Base-by-base conservation (phyloP, 2,797 vertebrate genomes). In the Girardinus metallicus region DNA sequence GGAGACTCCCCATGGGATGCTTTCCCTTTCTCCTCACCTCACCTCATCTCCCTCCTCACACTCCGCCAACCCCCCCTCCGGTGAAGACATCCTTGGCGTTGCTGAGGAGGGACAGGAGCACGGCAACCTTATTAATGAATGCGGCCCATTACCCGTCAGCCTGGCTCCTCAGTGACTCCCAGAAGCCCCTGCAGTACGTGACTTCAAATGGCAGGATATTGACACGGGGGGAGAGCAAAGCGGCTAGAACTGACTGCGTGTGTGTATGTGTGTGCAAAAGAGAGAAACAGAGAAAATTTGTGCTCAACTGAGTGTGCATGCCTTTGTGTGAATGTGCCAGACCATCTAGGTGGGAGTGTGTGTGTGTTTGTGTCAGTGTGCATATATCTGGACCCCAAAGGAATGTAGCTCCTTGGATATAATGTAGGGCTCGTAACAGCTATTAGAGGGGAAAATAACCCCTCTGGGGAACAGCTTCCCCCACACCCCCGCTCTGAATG, bases 151-250 rank as follows among this genome's bases (percentile, higher is more conserved):
- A 98, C 97, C 97, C 98, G 97, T 98, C 98, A 98, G 97, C 96
- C 97, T 96, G 97, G 97, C 97, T 99, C 97, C 97, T 97, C 95
- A 95, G 95, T 95, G 96, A 95, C 96, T 99, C 97, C 97, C 97
- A 97, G 96, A 97, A 97, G 97, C 97, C 97, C 96, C 97, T 96
- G 97, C 97, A 96, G 98, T 98, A 98, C 97, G 98, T 98, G 98
- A 99, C 98, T 99, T 98, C 98, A 98, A 98, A 99, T 99, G 97
- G 97, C 97, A 97, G 97, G 97, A 98, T 99, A 98, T 98, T 99
- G 98, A 99, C 98, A 98, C 96, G 97, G 97, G 97, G 97, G 97
- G 97, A 96, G 91, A 97, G 97, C 96, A 95, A 94, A 95, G 94
- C 92, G 89, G 90, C 92, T 89, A 91, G 90, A 93, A 93, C 91